Percentiles rank a stretch among this genome's conserved stretches.
Evolutionary conservation across 2,888 invertebrate genomes (phyloP).

Genomic region (Parasteatoda lunata): DNA sequence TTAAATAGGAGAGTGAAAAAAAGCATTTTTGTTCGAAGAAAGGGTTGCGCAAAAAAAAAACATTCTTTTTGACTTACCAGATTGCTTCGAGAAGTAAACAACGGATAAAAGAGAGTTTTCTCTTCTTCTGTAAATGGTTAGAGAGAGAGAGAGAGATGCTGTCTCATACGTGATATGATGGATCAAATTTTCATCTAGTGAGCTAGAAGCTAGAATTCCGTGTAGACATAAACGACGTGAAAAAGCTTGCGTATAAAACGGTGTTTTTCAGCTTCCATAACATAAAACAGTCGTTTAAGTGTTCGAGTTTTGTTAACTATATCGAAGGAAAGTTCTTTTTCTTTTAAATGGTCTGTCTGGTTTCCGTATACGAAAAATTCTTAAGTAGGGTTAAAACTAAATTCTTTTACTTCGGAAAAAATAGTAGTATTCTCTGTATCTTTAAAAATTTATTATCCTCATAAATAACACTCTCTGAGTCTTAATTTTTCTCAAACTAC

Average conservation of each 20-base stretch:
- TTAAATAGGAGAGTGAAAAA: background rate
- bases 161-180: constrained; percentile 38
- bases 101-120: constrained; percentile 5
- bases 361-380: too few species aligned
- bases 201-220: constrained; percentile 5
- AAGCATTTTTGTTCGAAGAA: constrained; percentile 18
- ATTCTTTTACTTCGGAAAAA: too few species aligned
- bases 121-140: background rate
- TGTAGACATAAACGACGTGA: constrained; percentile 40
- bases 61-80: constrained; percentile 9
- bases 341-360: too few species aligned
- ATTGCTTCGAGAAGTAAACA: constrained; percentile 35
- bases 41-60: constrained; percentile 18
- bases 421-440: too few species aligned
- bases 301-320: too few species aligned
- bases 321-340: too few species aligned
- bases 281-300: too few species aligned
- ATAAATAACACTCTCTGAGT: too few species aligned
- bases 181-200: constrained; percentile 40
- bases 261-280: too few species aligned
- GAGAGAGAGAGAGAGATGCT: background rate
- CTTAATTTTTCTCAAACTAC: too few species aligned
- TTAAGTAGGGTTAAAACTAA: too few species aligned
- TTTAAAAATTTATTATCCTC: too few species aligned
- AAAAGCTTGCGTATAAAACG: background rate